These are phyloP conservation scores for Sipha maydis DNA, from an alignment of 2,888 invertebrate genomes.

Conservation along the genomic window DNA sequence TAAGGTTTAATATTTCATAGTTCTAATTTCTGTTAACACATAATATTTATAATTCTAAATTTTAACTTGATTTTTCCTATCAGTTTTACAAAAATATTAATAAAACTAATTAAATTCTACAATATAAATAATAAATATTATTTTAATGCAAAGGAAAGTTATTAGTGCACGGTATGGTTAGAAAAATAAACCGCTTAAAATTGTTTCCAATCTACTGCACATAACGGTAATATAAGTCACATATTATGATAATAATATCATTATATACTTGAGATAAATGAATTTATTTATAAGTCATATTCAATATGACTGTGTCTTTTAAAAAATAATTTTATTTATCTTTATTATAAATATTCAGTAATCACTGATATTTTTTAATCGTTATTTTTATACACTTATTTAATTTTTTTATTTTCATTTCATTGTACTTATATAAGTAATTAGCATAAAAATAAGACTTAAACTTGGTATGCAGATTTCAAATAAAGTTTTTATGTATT, in stretches of 20 bases:
- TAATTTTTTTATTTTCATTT: too few species aligned
- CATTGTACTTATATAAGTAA: too few species aligned
- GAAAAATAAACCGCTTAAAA: conserved; percentile 52
- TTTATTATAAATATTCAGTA: too few species aligned
- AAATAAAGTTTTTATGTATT: too few species aligned
- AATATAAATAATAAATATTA: neutral
- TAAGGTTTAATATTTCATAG: too few species aligned
- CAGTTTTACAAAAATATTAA: neutral
- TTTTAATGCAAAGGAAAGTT: conserved; percentile 13
- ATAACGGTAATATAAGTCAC: conserved; percentile 53
- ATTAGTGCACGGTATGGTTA: conserved; percentile 3
- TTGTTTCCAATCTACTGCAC: conserved; percentile 48
- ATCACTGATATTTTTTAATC: too few species aligned
- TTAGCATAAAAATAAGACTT: too few species aligned
- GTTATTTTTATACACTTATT: too few species aligned
- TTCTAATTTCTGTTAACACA: too few species aligned
- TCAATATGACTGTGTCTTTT: neutral
- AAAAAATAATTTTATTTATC: too few species aligned
- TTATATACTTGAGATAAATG: conserved; percentile 17
- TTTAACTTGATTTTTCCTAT: neutral
- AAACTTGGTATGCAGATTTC: too few species aligned
- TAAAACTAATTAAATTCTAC: neutral
- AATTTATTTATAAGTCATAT: too few species aligned
- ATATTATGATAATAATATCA: conserved; percentile 34
- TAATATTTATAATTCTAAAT: neutral